Percentiles rank a stretch among this genome's conserved stretches.
Evolutionary conservation across 2,113 vertebrate species (phyloP).

Genomic region (Hydrochoerus hydrochaeris): DNA sequence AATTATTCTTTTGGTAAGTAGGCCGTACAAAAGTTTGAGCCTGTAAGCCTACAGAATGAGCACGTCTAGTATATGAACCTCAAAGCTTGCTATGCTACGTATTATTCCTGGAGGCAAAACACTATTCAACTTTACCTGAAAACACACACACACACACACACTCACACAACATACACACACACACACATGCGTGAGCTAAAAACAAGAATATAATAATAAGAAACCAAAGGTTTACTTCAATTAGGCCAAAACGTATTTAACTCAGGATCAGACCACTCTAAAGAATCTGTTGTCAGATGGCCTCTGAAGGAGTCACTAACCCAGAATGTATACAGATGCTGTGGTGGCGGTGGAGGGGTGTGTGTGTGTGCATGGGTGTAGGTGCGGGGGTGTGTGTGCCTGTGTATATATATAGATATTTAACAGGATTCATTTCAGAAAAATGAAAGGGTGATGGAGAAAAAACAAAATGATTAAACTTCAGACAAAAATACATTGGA

Average conservation of each 20-base stretch:
- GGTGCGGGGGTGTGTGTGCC: too few species aligned
- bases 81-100: slow-evolving; percentile 39
- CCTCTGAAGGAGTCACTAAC: background rate
- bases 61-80: background rate
- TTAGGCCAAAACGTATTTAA: background rate
- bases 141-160: background rate
- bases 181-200: background rate
- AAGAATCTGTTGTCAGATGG: background rate
- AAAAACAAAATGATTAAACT: background rate
- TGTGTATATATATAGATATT: background rate
- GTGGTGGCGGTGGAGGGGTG: background rate
- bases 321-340: background rate
- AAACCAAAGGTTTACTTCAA: background rate
- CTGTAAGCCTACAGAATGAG: background rate
- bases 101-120: background rate
- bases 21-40: background rate
- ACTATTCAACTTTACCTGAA: slow-evolving; percentile 28
- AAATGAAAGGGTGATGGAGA: background rate
- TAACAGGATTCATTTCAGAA: background rate
- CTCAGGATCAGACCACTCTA: background rate
- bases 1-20: slow-evolving; percentile 59
- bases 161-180: background rate
- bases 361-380: background rate
- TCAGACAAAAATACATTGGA: background rate
- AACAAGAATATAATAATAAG: background rate